phyloP scores from a whole-genome alignment of 2,113 vertebrate genomes.

The Plotosus lineatus region DNA sequence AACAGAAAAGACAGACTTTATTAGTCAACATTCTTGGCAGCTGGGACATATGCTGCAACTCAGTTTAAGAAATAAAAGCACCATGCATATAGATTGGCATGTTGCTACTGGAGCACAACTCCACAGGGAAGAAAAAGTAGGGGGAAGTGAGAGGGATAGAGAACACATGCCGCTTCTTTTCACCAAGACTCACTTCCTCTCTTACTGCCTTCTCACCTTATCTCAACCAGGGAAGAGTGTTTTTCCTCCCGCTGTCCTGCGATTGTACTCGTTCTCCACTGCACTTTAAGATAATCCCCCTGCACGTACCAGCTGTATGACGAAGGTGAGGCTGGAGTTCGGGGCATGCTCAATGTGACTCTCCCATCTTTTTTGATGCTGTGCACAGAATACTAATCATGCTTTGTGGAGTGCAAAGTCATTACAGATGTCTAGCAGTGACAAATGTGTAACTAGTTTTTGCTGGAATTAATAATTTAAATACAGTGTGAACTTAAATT shows the following conservation, averaged over 20 bases:
- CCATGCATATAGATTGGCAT: not conserved
- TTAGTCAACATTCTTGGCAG: not conserved
- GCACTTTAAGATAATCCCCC: not conserved
- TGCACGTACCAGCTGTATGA: not conserved
- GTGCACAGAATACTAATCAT: slow-evolving; percentile 22
- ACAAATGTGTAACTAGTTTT: not conserved
- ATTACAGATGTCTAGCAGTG: not conserved
- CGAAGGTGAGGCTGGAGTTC: not conserved
- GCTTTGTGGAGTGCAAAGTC: slow-evolving; percentile 16
- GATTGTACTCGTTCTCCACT: not conserved
- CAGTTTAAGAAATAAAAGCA: slow-evolving; percentile 12
- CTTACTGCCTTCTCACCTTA: not conserved
- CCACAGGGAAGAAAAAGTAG: not conserved
- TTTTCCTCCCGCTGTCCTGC: not conserved
- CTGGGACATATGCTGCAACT: slow-evolving; percentile 4
- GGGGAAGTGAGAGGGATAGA: not conserved
- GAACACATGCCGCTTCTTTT: not conserved
- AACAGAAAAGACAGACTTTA: slow-evolving; percentile 1
- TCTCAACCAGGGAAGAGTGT: not conserved
- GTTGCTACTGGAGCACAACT: slow-evolving; percentile 4
- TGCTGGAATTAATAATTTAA: not conserved
- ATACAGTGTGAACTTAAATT: not conserved
- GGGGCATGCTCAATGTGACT: slow-evolving; percentile 10
- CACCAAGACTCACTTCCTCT: not conserved
- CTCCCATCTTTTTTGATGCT: not conserved